Evolutionary conservation across 1,140 invertebrate genomes (phyloP).

Genomic region (Semibalanus balanoides): DNA sequence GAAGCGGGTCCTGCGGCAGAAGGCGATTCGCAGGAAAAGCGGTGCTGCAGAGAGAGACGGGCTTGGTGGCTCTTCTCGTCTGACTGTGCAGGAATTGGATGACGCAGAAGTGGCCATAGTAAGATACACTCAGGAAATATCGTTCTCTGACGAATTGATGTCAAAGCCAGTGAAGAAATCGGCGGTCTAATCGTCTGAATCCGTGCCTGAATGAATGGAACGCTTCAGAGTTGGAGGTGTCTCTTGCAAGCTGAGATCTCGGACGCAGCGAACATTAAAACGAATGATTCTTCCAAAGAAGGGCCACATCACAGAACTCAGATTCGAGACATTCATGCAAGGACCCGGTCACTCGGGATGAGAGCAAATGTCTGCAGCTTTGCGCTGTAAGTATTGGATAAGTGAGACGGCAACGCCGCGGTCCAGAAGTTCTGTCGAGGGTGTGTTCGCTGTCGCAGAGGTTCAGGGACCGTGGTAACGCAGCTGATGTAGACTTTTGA

Average conservation of each 20-base stretch:
- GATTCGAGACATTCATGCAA: constrained; percentile 10
- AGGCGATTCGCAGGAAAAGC: too few relatives aligned
- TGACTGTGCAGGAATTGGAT: constrained; percentile 4
- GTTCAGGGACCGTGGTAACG: not conserved
- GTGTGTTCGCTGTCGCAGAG: not conserved
- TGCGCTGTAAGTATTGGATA: constrained; percentile 12
- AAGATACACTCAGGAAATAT: too few relatives aligned
- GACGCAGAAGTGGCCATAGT: constrained; percentile 6
- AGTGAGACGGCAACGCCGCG: constrained; percentile 10
- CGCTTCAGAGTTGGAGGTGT: constrained; percentile 22
- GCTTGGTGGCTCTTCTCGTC: not conserved
- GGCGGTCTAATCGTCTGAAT: not conserved
- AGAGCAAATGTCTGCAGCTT: not conserved
- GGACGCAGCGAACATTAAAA: constrained; percentile 20
- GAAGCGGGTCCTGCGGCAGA: not conserved
- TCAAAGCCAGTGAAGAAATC: not conserved
- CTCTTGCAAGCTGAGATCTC: constrained; percentile 15
- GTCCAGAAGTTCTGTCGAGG: constrained; percentile 4
- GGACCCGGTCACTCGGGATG: constrained; percentile 9
- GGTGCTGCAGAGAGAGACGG: too few relatives aligned
- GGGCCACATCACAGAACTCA: constrained; percentile 4
- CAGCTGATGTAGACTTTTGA: constrained; percentile 16
- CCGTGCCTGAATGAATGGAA: constrained; percentile 11
- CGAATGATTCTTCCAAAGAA: constrained; percentile 19
- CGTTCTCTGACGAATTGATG: too few relatives aligned